Conservation (phyloP, 2,113 vertebrate species). For the Bucco capensis region DNA sequence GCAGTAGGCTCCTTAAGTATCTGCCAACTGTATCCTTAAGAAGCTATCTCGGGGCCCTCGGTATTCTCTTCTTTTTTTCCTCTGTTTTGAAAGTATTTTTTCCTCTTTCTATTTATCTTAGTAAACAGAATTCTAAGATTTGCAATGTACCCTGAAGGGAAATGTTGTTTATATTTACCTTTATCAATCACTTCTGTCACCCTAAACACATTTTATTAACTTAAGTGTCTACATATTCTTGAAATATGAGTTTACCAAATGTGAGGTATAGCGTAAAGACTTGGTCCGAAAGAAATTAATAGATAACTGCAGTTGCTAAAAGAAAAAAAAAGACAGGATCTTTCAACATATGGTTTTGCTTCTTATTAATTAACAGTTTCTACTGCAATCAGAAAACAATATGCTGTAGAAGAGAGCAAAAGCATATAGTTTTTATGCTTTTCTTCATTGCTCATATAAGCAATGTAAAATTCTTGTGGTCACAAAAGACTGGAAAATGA, state of each 20-base stretch:
- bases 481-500: background rate
- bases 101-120: background rate
- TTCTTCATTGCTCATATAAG: background rate
- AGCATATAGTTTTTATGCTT: background rate
- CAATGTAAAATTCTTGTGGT: background rate
- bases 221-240: background rate
- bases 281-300: background rate
- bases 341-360: background rate
- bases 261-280: background rate
- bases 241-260: background rate
- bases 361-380: conserved; percentile 24
- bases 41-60: background rate
- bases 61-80: background rate
- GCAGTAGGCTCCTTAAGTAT: background rate
- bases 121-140: background rate
- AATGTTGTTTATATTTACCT: background rate
- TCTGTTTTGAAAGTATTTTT: background rate
- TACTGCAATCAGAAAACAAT: background rate
- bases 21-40: background rate
- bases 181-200: background rate
- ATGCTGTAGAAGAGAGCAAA: background rate
- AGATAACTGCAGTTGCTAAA: background rate
- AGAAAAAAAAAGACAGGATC: background rate
- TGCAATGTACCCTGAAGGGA: background rate
- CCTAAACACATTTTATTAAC: background rate